These are phyloP conservation scores for Branchinecta sandiegonensis DNA, from an alignment of 2,888 invertebrate genomes.

Conservation along the genomic window DNA sequence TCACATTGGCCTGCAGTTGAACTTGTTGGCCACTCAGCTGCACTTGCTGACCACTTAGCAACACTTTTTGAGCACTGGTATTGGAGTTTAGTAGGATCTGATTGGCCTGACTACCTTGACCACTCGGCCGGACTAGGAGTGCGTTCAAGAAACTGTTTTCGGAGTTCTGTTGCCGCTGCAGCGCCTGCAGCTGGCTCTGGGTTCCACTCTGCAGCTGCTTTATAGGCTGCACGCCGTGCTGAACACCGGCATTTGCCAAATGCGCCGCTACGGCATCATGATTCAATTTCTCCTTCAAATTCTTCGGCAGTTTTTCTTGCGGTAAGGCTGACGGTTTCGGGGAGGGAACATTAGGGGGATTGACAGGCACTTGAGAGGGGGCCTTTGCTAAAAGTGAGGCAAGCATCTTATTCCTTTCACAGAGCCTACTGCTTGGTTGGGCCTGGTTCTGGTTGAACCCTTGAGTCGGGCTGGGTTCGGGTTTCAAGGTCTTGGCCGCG, in stretches of 20 bases:
- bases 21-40: neutral
- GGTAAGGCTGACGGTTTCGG: slow-evolving; percentile 50
- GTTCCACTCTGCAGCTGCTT: slow-evolving; percentile 31
- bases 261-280: slow-evolving; percentile 26
- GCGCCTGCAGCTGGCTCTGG: slow-evolving; percentile 11
- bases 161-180: slow-evolving; percentile 18
- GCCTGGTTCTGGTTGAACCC: neutral
- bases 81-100: slow-evolving; percentile 8
- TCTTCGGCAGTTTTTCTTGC: slow-evolving; percentile 37
- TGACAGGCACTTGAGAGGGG: slow-evolving; percentile 48
- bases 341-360: slow-evolving; percentile 46
- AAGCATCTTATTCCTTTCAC: slow-evolving; percentile 70
- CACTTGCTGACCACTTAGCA: slow-evolving; percentile 5
- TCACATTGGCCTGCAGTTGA: slow-evolving; percentile 18
- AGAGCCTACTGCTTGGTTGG: slow-evolving; percentile 46
- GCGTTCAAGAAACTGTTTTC: slow-evolving; percentile 21
- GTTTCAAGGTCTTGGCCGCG: slow-evolving; percentile 30
- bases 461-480: neutral
- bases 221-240: slow-evolving; percentile 24
- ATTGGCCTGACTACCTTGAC: slow-evolving; percentile 16
- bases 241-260: slow-evolving; percentile 17
- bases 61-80: slow-evolving; percentile 14
- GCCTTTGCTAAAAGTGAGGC: slow-evolving; percentile 64
- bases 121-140: slow-evolving; percentile 19
- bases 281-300: slow-evolving; percentile 28